Percentiles rank a stretch among this genome's conserved stretches.
Conservation (phyloP, 2,888 invertebrate genomes). For the Cataglyphis altisquamis region DNA sequence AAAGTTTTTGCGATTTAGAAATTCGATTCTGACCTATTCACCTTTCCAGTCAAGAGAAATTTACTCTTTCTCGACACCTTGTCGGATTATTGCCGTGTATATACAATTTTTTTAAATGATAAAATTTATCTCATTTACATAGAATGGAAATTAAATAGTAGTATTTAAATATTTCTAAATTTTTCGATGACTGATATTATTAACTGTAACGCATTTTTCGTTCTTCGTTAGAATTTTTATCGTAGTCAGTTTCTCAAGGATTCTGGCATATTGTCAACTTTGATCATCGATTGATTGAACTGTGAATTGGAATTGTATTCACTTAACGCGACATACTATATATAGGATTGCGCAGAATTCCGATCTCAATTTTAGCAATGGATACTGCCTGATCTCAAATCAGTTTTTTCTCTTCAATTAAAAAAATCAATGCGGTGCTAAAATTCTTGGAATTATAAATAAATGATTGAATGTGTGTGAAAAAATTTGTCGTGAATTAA, state of each 20-base stretch:
- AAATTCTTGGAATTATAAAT: not conserved
- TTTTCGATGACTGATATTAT: not conserved
- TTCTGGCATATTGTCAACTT: constrained; percentile 10
- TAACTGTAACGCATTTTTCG: not conserved
- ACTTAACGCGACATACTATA: not conserved
- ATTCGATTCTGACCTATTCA: not conserved
- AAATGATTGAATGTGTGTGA: not conserved
- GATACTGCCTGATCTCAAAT: not conserved
- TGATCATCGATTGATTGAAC: not conserved
- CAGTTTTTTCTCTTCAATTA: not conserved
- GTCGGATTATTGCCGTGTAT: not conserved
- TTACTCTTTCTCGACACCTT: not conserved
- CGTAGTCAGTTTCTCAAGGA: constrained; percentile 25
- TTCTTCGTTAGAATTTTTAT: constrained; percentile 38
- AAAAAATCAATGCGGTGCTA: not conserved
- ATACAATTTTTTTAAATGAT: not conserved
- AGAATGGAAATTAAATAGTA: not conserved
- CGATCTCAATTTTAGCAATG: not conserved
- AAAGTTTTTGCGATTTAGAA: not conserved
- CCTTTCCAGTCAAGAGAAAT: not conserved
- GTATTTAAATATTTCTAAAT: not conserved
- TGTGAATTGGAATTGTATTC: constrained; percentile 9
- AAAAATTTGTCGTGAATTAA: not conserved
- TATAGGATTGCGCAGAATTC: not conserved
- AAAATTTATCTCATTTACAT: not conserved